Evolutionary conservation across 64 coral and sea anemone genomes (phyloP), one percentile per base, ranked within the genome.

Genomic region (Actinia tenebrosa): DNA sequence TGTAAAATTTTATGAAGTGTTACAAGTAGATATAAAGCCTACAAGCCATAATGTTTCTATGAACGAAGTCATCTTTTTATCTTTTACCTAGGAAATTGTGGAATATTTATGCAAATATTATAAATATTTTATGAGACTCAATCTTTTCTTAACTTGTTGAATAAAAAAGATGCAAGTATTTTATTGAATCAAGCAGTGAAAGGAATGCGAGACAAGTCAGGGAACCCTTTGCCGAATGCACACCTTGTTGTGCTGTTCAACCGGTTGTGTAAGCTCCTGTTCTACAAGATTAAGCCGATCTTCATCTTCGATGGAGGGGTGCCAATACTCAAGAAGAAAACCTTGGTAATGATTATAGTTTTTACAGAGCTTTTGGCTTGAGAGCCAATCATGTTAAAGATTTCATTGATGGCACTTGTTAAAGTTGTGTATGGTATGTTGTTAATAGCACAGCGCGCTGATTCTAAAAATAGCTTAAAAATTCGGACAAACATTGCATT

Each of bases 261-360:
- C 42, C 86, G 96, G 81, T 19, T 98, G 19, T 98, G 96, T 78
- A 98, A 98, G 47, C 88, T 98, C 16, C 71, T 98, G 17, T 98
- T 92, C 84, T 98, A 98, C 92, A 89, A 87, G 44, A 90, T 98
- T 77, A 98, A 98, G 59, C 96, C 96, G 30, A 90, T 98, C 43
- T 98, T 98, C 92, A 93, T 98, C 15, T 98, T 98, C 83, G 96
- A 98, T 90, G 96, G 96, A 68, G 96, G 96, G 64, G 93, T 98
- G 2, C 96, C 96, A 13, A 56, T 81, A 43, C 90, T 98, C 44
- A 98, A 98, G 85, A 98, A 98, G 78, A 98, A 94, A 91, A 98
- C 96, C 18, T 50, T 98, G 96, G 96, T 98, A 92, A 82, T 18
- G 2, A 45, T 79, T 45, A 16, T 3, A 56, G 84, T n/a, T 53